Base-by-base conservation (phyloP, 2,888 invertebrate species). In the Habrosyne pyritoides region DNA sequence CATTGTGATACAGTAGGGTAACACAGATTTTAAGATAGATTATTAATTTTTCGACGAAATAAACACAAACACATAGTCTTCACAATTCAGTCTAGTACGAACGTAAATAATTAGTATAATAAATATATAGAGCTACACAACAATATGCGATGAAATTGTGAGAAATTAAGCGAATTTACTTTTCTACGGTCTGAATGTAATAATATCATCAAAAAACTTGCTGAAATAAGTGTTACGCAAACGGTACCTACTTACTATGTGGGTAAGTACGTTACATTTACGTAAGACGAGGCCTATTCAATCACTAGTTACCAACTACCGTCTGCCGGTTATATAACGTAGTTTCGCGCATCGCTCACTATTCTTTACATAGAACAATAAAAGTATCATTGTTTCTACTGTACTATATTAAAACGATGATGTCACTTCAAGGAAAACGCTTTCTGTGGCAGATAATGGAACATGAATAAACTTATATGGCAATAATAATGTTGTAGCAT, bases 201-300 rank as follows among this genome's bases (percentile, higher is more conserved):
- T 21, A 52, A 47, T 56, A 53, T 47, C 66, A 67, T 66, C 64
- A 57, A 60, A 71, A 73, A 72, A 74, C 79, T 76, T 73, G 69
- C 71, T 76, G 71, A 73, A 73, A 71, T 58, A 8, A n/a, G n/a
- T 2, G 68, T 89, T 86, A 83, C 70, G 74, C 80, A 86, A 87
- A 67, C 55, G 65, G 61, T 18, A 42, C 42, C 42, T 64, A 77
- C 78, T 79, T 81, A 77, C 79, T 82, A 83, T 84, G 87, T 81
- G 79, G 69, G 79, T 75, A 75, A 77, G 86, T 86, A 82, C 80
- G 82, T 75, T 84, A 83, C 71, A 81, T 84, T 90, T 91, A 89
- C 87, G 88, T 89, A 91, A 91, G 87, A 79, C 77, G 83, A 76
- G 76, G 79, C 79, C 85, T 86, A 89, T 89, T 89, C 86, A 89